Evolutionary conservation across 2,113 vertebrate species (phyloP), one percentile per base, ranked within the genome.

Genomic region (Vireo altiloquus): DNA sequence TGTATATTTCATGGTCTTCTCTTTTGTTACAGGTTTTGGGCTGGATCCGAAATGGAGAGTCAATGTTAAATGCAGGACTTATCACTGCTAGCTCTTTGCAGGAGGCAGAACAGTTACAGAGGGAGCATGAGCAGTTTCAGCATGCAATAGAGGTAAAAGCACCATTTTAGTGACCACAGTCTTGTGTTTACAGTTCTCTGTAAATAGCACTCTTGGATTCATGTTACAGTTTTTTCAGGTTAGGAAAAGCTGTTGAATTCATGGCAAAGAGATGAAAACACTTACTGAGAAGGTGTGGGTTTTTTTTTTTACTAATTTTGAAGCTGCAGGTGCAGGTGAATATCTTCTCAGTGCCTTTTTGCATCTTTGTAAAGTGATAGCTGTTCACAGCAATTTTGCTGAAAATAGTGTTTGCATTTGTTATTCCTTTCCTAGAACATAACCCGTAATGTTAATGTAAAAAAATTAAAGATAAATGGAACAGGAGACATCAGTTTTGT

Each of bases 21-120:
- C 35, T 81, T 54, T n/a, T 52, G 15, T 96, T 96, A 23, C 95
- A 99, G 99, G 99, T 99, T 74, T 97, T 99, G 85, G 99, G 99
- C 65, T 99, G 99, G 99, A 99, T 99, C 94, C 98, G 99, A 80
- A 99, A 99, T 1, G 99, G 99, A 12, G 99, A 99, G 96, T 99
- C 99, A 2, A 99, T 99, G 99, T 94, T 99, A 71, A 99, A 99
- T 9, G 99, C 99, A 0, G 99, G 99, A 14, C 97, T 99, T 15
- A 99, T 99, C 96, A 99, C 99, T 8, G 99, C 99, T 78, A 99
- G 99, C 95, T 99, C 99, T 8, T 97, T 99, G 63, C 99, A 99
- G 95, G 99, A 99, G 91, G 99, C 99, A 0, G 99, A 99, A 47
- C 99, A 99, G 88, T 98, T 99, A 57, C 99, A 99, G 98, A 98